Evolutionary conservation across 1,140 invertebrate species (phyloP), one percentile per base, ranked within the genome.

Genomic region (Lasaia peninsularis): DNA sequence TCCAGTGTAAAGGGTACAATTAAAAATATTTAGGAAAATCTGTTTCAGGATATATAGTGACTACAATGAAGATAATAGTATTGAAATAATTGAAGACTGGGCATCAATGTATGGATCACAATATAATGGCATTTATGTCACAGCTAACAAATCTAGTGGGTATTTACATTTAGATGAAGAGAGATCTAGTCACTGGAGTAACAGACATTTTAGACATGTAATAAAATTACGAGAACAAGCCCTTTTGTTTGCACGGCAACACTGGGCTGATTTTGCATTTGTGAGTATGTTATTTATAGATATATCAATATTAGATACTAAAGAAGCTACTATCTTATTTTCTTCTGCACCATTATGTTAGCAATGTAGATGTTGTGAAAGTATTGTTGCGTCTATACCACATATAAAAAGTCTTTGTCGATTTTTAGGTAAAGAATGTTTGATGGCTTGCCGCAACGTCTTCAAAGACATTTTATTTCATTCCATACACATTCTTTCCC

Each of bases 141-240:
- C 91, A 52, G 92, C 56, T 73, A 90, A 54, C 86, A 90, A 56
- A 69, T 73, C 65, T 28, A 79, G 58, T 64, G 82, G 75, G 53
- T 64, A 62, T 16, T 70, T 89, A 54, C 86, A 91, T 56, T 49
- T 65, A 0, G 95, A 95, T 73, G 96, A 96, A 80, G 88, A 78
- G 32, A 91, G 91, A 2, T 84, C 92, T 10, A 91, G 92, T 10
- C 92, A 97, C 75, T 98, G 97, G 97, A 92, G 94, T 4, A 65
- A 87, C 1, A 87, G 91, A 55, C 91, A 96, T 72, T 98, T 97
- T 89, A 82, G 91, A 11, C 94, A 98, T 86, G 83, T 99, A 1
- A 98, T 98, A 53, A 75, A 91, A 31, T 81, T 98, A 52, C 92
- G 96, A 71, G 96, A 99, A 83, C 86, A 93, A 75, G 95, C 95